Evolutionary conservation across 2,888 invertebrate genomes (phyloP), one percentile per base, ranked within the genome.

Genomic region (Leptogaster cylindrica): DNA sequence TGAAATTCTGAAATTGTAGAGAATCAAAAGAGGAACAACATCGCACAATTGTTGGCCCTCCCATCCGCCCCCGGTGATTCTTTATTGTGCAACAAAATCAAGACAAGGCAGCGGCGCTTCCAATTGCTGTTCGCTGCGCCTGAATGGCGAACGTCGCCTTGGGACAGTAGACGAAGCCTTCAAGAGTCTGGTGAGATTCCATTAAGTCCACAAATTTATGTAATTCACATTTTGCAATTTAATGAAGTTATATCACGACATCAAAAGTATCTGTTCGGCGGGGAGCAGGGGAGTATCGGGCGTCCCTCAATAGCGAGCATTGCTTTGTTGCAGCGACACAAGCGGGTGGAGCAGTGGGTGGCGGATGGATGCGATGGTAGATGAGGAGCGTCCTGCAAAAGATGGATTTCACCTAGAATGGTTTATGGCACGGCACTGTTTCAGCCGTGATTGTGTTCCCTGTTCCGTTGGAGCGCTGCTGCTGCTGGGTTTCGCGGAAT

Each of bases 241-340:
- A 70, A 67, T 70, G 70, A 65, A 68, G 65, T 68, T 67, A 48
- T 68, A 66, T 70, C 66, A 70, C 70, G 67, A 63, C 48, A 68
- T 66, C 55, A 52, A 28, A 65, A 61, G 44, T 41, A 44, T 28
- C 58, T 39, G 27, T 27, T 20, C 55, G 36, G 12, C 14, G 20
- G 39, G 25, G 23, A 14, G 58, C 3, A 39, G 14, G 10, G n/a
- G 3, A 12, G 3, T 39, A 39, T 39, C 14, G n/a, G n/a, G 39
- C n/a, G 10, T 39, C 10, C 39, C 39, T 10, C 31, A 50, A 50
- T 14, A 28, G 14, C 16, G 23, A 16, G 16, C 10, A 28, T 27
- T n/a, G 50, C 8, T 50, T 50, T 28, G 31, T 8, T 8, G 8
- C n/a, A 16, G 27, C 50, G 27, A 8, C 44, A 8, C 36, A 8